Conservation (phyloP, 2,113 vertebrate species). For the Urocolius indicus region DNA sequence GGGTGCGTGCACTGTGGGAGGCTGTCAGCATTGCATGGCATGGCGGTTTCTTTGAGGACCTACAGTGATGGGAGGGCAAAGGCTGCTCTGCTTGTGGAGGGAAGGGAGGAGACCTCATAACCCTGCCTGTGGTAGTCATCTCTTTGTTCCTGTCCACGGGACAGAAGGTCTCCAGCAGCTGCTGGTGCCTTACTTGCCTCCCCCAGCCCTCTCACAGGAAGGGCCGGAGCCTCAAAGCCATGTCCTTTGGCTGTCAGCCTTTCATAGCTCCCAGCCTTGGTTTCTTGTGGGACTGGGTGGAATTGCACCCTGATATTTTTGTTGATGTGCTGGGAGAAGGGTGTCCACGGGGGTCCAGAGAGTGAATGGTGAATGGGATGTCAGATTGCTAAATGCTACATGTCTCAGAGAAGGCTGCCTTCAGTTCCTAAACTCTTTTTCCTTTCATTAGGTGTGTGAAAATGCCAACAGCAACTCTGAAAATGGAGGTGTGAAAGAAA, state of each 20-base stretch:
- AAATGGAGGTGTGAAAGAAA: not conserved
- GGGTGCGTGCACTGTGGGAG: rapidly evolving
- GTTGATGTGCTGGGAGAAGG: not conserved
- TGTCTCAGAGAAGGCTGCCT: not conserved
- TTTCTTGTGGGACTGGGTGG: rapidly evolving
- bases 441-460: not conserved
- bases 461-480: not conserved
- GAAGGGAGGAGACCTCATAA: not conserved
- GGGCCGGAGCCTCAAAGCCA: rapidly evolving
- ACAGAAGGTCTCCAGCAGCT: not conserved
- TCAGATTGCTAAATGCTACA: not conserved
- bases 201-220: not conserved
- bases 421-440: not conserved
- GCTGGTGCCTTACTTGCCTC: rapidly evolving
- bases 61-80: not conserved
- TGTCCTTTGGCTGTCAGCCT: not conserved
- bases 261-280: rapidly evolving
- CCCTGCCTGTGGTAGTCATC: not conserved
- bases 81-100: not conserved
- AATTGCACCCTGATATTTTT: not conserved
- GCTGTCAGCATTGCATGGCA: rapidly evolving
- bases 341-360: not conserved
- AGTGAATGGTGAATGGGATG: not conserved
- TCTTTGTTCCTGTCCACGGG: not conserved
- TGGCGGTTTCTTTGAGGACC: not conserved